Percentiles rank a stretch among this genome's conserved stretches.
These are phyloP conservation scores for Formicarius rufipectus DNA, from an alignment of 2,113 vertebrate genomes.

Conservation along the genomic window DNA sequence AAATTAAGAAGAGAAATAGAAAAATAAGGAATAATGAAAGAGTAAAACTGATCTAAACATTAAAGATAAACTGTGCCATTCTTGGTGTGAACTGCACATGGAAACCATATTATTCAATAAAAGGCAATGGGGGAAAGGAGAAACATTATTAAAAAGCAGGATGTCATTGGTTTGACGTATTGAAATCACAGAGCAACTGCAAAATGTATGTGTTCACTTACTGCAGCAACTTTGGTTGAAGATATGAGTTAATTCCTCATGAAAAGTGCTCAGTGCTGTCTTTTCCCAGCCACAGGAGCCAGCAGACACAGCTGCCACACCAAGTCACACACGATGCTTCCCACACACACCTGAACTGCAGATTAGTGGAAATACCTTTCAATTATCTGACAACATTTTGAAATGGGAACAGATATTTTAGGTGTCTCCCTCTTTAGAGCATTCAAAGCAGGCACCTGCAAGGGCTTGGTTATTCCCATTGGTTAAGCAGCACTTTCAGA, in stretches of 20 bases:
- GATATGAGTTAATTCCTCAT: neutral
- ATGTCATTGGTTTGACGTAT: neutral
- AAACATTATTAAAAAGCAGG: neutral
- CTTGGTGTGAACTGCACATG: neutral
- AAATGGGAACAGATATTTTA: neutral
- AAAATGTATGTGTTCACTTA: neutral
- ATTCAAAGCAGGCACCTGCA: neutral
- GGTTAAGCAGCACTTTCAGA: neutral
- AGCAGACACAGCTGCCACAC: neutral
- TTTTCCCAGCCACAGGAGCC: neutral
- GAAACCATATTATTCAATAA: neutral
- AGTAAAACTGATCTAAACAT: neutral
- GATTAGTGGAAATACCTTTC: neutral
- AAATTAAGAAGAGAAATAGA: neutral
- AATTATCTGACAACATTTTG: neutral
- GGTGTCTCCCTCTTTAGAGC: neutral
- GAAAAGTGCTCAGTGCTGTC: neutral
- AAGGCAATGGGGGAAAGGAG: neutral
- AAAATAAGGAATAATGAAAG: neutral
- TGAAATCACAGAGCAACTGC: neutral
- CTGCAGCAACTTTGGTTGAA: neutral
- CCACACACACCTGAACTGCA: neutral
- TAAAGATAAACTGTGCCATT: neutral
- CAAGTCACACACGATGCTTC: accelerated
- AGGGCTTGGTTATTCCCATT: neutral